These are phyloP conservation scores for Diorhabda carinulata DNA, from an alignment of 1,140 invertebrate genomes.

Conservation along the genomic window DNA sequence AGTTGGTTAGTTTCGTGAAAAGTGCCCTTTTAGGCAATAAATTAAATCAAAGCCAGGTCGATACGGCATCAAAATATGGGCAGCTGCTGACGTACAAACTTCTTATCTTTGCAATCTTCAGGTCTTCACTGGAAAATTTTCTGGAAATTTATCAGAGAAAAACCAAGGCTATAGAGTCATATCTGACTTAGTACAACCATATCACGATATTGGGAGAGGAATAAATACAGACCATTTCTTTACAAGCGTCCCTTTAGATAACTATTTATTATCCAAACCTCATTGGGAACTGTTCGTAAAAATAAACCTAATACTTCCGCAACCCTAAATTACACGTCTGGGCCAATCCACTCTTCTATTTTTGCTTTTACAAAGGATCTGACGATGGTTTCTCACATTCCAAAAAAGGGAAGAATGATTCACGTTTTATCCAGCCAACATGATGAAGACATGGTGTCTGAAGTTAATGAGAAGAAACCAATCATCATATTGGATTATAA, in stretches of 20 bases:
- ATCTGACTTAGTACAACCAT: slow-evolving; percentile 7
- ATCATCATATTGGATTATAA: slow-evolving; percentile 3
- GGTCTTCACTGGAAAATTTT: slow-evolving; percentile 23
- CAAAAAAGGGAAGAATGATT: slow-evolving; percentile 33
- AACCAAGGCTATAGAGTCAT: slow-evolving; percentile 23
- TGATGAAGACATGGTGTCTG: slow-evolving; percentile 17
- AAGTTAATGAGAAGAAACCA: slow-evolving; percentile 12
- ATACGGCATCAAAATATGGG: slow-evolving; percentile 25
- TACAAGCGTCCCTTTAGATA: too few relatives aligned
- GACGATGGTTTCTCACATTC: slow-evolving; percentile 34
- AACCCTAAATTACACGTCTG: slow-evolving; percentile 4
- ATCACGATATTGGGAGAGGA: slow-evolving; percentile 6
- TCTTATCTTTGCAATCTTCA: slow-evolving; percentile 20
- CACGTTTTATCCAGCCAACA: slow-evolving; percentile 36
- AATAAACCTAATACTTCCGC: slow-evolving; percentile 26
- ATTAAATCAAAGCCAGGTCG: slow-evolving; percentile 22
- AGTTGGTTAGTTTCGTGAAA: slow-evolving; percentile 23
- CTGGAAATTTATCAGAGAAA: slow-evolving; percentile 8
- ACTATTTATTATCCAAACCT: slow-evolving; percentile 24
- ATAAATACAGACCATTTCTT: slow-evolving; percentile 26
- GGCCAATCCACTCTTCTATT: slow-evolving; percentile 20
- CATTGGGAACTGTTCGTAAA: slow-evolving; percentile 39
- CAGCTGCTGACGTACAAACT: slow-evolving; percentile 21
- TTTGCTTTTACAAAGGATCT: slow-evolving; percentile 36
- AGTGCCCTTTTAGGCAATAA: slow-evolving; percentile 17